These are phyloP conservation scores for Ectobius pallidus DNA, from an alignment of 2,888 invertebrate species.

Conservation along the genomic window DNA sequence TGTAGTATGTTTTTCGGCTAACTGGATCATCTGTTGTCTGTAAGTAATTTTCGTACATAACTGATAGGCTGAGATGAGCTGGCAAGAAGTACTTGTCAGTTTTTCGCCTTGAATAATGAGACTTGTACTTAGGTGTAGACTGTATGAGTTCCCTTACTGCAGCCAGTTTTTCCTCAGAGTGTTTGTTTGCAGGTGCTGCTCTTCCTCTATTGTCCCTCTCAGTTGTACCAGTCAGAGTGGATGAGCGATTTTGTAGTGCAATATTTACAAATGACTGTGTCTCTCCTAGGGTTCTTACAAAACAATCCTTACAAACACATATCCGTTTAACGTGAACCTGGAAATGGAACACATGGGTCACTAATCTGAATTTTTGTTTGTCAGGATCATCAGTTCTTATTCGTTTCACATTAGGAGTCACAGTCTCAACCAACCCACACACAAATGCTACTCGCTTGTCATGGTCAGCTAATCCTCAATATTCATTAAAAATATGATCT, in stretches of 20 bases:
- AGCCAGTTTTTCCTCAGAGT: background rate
- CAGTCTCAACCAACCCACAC: no score
- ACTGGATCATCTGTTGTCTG: no score
- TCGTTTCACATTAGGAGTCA: no score
- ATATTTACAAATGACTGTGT: no score
- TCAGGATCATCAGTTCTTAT: background rate
- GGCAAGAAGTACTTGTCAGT: background rate
- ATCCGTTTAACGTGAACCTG: no score
- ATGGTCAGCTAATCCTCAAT: no score
- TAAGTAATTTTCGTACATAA: background rate
- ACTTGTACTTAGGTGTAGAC: background rate
- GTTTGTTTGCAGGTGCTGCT: background rate
- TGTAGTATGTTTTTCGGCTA: no score
- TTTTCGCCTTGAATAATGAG: background rate
- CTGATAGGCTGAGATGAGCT: background rate
- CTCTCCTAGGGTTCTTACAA: background rate
- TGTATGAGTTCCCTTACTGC: background rate
- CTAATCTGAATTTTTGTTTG: background rate
- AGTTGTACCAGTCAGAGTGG: background rate
- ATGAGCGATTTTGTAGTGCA: background rate
- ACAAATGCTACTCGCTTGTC: no score
- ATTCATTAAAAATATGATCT: no score
- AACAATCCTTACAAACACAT: background rate
- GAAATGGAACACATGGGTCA: background rate
- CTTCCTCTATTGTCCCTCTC: background rate